Evolutionary conservation across 2,113 vertebrate species (phyloP).

Genomic region (Lagopus leucura): DNA sequence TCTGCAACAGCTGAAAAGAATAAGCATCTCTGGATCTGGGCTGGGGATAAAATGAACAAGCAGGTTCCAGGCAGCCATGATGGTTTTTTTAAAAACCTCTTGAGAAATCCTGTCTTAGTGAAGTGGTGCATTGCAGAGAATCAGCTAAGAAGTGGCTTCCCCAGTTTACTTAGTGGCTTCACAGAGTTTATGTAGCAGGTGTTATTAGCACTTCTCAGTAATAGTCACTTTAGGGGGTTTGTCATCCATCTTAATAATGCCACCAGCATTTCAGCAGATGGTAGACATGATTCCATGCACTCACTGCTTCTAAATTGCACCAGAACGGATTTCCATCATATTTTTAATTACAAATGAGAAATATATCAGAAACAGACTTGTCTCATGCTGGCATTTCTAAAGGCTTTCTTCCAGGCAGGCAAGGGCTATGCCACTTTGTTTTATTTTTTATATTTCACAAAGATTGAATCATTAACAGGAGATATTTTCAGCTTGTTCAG

Average conservation of each 20-base stretch:
- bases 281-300: conserved; percentile 20
- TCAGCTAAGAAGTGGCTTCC: neutral
- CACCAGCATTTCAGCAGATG: conserved; percentile 52
- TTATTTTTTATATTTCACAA: neutral
- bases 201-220: conserved; percentile 25
- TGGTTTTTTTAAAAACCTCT: neutral
- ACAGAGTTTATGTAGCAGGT: conserved; percentile 25
- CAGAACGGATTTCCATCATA: conserved; percentile 18
- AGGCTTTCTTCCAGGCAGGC: neutral
- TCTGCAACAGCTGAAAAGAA: conserved; percentile 9
- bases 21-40: conserved; percentile 17
- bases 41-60: neutral
- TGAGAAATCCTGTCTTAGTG: conserved; percentile 21
- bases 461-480: neutral
- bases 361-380: neutral
- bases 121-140: conserved; percentile 53
- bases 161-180: conserved; percentile 2
- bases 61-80: neutral
- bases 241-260: conserved; percentile 52
- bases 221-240: conserved; percentile 14
- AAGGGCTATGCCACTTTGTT: neutral
- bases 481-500: neutral
- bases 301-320: conserved; percentile 22
- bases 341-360: conserved; percentile 62
- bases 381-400: conserved; percentile 2